Percentiles rank a stretch among this genome's conserved stretches.
Evolutionary conservation across 1,140 invertebrate species (phyloP).

Genomic region (Calliphora vicina): DNA sequence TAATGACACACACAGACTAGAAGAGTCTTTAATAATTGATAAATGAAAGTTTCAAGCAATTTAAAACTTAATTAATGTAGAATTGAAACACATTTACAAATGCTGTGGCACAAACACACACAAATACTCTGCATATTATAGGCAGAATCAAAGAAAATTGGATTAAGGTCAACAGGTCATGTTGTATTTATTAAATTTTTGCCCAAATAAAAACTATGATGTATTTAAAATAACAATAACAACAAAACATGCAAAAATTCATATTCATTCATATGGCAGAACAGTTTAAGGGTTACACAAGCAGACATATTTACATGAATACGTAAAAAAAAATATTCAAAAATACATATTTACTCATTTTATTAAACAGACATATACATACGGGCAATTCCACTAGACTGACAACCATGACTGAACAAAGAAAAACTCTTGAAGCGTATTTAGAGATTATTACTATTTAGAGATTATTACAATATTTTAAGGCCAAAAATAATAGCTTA

Average conservation of each 20-base stretch:
- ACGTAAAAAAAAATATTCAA: not conserved
- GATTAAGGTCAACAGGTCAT: conserved; percentile 8
- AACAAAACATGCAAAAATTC: not conserved
- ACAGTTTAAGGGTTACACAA: not conserved
- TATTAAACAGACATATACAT: not conserved
- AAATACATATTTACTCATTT: not conserved
- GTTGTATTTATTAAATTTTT: not conserved
- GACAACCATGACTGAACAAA: no score
- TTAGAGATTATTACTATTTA: no score
- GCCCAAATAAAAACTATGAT: not conserved
- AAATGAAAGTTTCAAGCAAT: not conserved
- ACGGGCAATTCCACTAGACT: no score
- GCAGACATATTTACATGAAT: no score
- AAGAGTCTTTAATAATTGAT: not conserved
- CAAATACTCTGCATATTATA: not conserved
- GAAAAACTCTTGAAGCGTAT: no score
- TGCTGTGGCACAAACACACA: not conserved
- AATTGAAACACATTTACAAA: not conserved
- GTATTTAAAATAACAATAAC: not conserved
- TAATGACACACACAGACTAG: no score
- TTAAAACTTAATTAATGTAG: not conserved
- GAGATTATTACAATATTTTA: no score
- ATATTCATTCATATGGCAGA: not conserved
- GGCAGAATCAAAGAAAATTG: not conserved
- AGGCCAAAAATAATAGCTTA: no score